Evolutionary conservation across 2,113 vertebrate genomes (phyloP), one percentile per base, ranked within the genome.

Genomic region (Myotis yumanensis): DNA sequence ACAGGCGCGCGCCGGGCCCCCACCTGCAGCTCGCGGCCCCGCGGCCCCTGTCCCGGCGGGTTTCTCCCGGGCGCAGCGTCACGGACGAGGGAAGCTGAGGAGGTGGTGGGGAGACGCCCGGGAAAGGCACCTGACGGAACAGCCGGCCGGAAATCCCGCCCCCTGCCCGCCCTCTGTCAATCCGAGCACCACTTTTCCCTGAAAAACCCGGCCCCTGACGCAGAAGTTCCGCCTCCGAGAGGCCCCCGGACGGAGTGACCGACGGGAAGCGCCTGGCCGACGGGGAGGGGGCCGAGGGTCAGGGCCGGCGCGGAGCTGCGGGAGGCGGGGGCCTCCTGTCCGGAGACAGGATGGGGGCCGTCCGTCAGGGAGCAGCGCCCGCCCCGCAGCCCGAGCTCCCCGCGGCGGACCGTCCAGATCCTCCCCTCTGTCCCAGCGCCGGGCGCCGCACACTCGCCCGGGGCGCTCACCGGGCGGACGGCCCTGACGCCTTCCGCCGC

Each of bases 21-120:
- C 48, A 95, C 97, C 95, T 37, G 73, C 86, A 43, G 82, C 54
- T 72, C 72, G 4, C 43, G 20, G 15, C 72, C 20, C 68, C 52
- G 16, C 0, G 30, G 52, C 32, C 64, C 35, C 64, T 0, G 69
- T n/a, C 80, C 52, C 9, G 40, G 25, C 46, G 22, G 90, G 20
- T 73, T 59, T 54, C 84, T 43, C 51, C 75, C 18, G 2, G 3
- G 94, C 68, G 92, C 95, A 43, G 93, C 88, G 92, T 86, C 97
- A 94, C 90, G 0, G 15, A 88, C 88, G 0, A 68, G 91, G 1
- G 81, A 96, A 97, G 85, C 54, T 11, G n/a, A 82, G 22, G 43
- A 85, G 94, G 92, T 93, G 92, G 94, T 75, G 73, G 88, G 96
- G 93, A 92, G 96, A 97, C 97, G 97, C 97, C 97, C 96, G 93